A percentile compares a stretch with the other conserved stretches of the same genome.
Conservation (phyloP, 1,140 invertebrate genomes). For the Drosophila leontia region DNA sequence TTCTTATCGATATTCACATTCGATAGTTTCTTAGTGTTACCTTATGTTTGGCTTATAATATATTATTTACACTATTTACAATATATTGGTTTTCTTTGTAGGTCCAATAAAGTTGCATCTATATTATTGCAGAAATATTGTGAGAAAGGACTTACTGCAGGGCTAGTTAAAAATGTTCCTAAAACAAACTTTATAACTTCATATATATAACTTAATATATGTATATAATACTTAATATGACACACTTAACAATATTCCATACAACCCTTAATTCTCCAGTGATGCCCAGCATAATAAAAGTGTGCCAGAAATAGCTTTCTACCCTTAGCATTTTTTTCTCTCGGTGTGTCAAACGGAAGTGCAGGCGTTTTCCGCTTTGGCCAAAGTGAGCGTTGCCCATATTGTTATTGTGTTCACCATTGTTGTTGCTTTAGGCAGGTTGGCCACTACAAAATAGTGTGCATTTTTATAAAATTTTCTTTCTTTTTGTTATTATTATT, state of each 20-base stretch:
- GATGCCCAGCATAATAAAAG: conserved; percentile 9
- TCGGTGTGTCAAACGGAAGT: conserved; percentile 67
- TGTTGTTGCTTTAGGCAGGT: conserved; percentile 58
- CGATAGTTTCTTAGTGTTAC: too few relatives aligned
- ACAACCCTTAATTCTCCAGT: neutral
- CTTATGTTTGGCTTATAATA: too few relatives aligned
- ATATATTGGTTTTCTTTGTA: neutral
- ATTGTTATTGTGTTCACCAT: conserved; percentile 42
- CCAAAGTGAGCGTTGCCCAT: conserved; percentile 64
- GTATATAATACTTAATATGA: too few relatives aligned
- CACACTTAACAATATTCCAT: too few relatives aligned
- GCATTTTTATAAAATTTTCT: conserved; percentile 71
- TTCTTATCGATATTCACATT: too few relatives aligned
- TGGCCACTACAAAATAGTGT: conserved; percentile 72
- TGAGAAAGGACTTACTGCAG: too few relatives aligned
- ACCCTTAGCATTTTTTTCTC: conserved; percentile 12
- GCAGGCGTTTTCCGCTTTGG: conserved; percentile 77
- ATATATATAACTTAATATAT: too few relatives aligned
- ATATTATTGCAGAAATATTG: neutral
- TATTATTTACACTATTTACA: neutral
- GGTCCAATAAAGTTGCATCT: neutral
- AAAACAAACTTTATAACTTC: too few relatives aligned
- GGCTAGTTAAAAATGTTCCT: too few relatives aligned
- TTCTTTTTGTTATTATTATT: conserved; percentile 29
- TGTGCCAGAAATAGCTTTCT: conserved; percentile 46